Conservation (phyloP, 2,113 vertebrate species). For the Sialia sialis region DNA sequence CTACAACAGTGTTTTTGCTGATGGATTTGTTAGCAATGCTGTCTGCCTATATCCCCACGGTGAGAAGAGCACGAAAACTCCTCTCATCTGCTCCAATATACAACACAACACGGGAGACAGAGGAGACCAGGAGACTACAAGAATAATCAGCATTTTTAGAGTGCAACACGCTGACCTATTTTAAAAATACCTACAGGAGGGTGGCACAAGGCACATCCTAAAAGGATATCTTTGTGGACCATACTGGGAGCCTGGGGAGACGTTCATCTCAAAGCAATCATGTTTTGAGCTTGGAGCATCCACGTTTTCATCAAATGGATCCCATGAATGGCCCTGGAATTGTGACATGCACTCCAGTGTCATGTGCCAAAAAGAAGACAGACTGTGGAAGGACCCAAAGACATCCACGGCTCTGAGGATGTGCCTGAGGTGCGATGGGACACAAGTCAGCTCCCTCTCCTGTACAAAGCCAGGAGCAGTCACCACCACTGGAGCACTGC, state of each 20-base stretch:
- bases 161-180: neutral
- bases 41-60: neutral
- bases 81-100: neutral
- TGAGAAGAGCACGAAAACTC: neutral
- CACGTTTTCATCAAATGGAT: neutral
- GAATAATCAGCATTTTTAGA: neutral
- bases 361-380: neutral
- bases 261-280: neutral
- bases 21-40: neutral
- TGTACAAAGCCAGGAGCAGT: neutral
- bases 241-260: neutral
- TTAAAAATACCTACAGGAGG: neutral
- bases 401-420: neutral
- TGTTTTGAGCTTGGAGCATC: neutral
- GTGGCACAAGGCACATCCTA: neutral
- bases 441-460: neutral
- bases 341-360: rapidly evolving
- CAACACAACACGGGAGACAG: neutral
- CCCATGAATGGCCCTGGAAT: neutral
- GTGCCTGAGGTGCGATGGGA: neutral
- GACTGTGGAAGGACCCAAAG: neutral
- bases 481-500: neutral
- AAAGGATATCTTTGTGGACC: neutral
- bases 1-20: neutral
- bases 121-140: neutral